Evolutionary conservation across 2,113 vertebrate species (phyloP).

Genomic region (Pelusios castaneus): DNA sequence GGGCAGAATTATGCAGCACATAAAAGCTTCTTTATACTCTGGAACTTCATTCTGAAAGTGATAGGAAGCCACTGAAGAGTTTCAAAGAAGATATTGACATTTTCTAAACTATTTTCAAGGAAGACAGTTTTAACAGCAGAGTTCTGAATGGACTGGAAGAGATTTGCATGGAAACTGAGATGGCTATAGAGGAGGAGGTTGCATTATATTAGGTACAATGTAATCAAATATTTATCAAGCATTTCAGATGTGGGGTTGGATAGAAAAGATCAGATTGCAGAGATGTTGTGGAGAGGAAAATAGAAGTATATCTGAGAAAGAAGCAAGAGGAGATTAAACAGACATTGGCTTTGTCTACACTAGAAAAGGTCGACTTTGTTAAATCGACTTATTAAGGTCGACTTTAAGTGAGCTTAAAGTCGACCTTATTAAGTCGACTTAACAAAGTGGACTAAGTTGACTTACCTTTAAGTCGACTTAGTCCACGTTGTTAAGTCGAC

Average conservation of each 20-base stretch:
- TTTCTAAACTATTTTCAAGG: too few species aligned
- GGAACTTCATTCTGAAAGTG: neutral
- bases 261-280: neutral
- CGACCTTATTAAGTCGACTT: too few species aligned
- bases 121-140: accelerated
- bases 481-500: too few species aligned
- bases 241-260: neutral
- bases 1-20: neutral
- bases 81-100: neutral
- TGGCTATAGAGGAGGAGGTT: neutral
- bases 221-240: neutral
- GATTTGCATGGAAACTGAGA: neutral
- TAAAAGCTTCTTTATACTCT: neutral
- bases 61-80: neutral
- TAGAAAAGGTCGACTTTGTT: too few species aligned
- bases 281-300: neutral
- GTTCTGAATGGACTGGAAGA: neutral
- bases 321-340: too few species aligned
- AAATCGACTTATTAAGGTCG: too few species aligned
- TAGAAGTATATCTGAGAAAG: neutral
- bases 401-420: too few species aligned
- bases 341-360: too few species aligned
- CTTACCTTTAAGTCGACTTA: too few species aligned
- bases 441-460: too few species aligned
- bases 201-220: neutral